These are phyloP conservation scores for Cinclus mexicanus DNA, from an alignment of 2,113 vertebrate genomes.

Conservation along the genomic window DNA sequence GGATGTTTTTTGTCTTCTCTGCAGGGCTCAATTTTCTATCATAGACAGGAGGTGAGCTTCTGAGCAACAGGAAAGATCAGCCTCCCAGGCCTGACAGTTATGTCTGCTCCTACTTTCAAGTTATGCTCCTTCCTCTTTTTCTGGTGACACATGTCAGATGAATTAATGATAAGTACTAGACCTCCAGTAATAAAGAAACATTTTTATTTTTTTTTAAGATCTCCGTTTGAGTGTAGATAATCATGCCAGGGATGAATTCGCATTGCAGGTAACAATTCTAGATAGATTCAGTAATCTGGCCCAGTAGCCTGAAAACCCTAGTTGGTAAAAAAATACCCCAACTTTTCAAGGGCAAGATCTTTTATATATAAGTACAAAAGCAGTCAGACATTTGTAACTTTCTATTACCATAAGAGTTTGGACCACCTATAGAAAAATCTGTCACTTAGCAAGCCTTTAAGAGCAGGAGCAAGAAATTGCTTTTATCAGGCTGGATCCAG, in stretches of 20 bases:
- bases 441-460: background rate
- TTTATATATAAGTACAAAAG: background rate
- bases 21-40: background rate
- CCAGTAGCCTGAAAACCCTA: background rate
- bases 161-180: background rate
- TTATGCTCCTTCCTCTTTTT: background rate
- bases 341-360: background rate
- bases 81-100: background rate
- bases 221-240: background rate
- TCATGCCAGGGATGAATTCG: background rate
- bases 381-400: background rate
- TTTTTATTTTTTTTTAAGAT: background rate
- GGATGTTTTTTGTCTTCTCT: slow-evolving; percentile 14
- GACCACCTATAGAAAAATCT: background rate
- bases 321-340: background rate
- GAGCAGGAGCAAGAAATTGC: background rate
- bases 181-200: background rate
- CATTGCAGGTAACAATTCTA: background rate
- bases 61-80: background rate
- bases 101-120: background rate
- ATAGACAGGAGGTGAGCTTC: background rate
- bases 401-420: background rate
- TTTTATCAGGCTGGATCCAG: background rate
- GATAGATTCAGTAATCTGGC: background rate
- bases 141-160: background rate